phyloP scores from a whole-genome alignment of 2,113 vertebrate genomes.

The Pachyramphus minor region DNA sequence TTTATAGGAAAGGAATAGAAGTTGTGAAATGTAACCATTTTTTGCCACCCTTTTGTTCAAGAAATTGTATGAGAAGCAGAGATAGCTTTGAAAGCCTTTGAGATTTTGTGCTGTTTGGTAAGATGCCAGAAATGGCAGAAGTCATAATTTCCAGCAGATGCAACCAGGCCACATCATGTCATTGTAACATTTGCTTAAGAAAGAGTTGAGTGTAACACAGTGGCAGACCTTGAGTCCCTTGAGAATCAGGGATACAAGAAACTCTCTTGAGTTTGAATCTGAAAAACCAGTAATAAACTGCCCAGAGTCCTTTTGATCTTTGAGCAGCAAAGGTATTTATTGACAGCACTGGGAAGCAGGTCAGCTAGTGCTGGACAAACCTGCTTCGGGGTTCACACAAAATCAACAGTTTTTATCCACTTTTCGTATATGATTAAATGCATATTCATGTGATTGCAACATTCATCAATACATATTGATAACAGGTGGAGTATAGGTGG shows the following conservation, averaged over 20 bases:
- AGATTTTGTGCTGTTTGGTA: neutral
- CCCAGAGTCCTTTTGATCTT: too few species aligned
- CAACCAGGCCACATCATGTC: rapidly evolving
- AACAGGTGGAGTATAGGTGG: too few species aligned
- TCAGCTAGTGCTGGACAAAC: too few species aligned
- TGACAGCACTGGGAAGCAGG: too few species aligned
- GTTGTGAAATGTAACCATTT: neutral
- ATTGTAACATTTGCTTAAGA: neutral
- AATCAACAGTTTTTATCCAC: too few species aligned
- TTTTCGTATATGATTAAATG: too few species aligned
- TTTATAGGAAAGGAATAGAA: neutral
- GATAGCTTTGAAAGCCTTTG: neutral
- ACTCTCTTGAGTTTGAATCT: neutral
- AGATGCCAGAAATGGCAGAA: neutral
- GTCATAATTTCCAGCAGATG: neutral
- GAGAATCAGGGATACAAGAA: neutral
- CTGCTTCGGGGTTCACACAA: too few species aligned
- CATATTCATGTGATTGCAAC: too few species aligned
- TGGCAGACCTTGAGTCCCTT: neutral
- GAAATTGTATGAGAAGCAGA: neutral
- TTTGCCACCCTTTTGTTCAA: neutral
- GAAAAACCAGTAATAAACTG: too few species aligned
- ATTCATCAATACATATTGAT: too few species aligned
- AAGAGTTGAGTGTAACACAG: neutral
- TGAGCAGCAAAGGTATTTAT: too few species aligned